Conservation (phyloP, 2,888 invertebrate species). For the Tyria jacobaeae region DNA sequence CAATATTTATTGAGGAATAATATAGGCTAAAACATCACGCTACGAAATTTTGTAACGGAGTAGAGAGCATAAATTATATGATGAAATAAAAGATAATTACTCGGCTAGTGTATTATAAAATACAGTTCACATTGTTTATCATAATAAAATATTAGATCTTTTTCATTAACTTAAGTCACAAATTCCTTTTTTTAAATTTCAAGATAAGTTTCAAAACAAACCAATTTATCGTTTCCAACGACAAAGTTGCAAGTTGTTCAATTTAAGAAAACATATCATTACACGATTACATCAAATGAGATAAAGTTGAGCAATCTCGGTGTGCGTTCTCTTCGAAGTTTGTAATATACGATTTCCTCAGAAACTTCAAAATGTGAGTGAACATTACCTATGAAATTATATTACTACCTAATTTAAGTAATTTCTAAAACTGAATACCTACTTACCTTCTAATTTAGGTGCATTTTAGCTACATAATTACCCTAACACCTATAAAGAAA, state of each 20-base stretch:
- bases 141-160: too few species aligned
- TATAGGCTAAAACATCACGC: too few species aligned
- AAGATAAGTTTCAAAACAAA: not conserved
- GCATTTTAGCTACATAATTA: not conserved
- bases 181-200: too few species aligned
- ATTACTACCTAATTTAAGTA: slow-evolving; percentile 3
- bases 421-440: not conserved
- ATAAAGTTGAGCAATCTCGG: slow-evolving; percentile 12
- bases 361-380: slow-evolving; percentile 14
- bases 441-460: not conserved
- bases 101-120: too few species aligned
- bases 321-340: slow-evolving; percentile 9
- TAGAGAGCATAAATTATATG: too few species aligned
- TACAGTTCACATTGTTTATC: too few species aligned
- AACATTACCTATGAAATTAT: slow-evolving; percentile 14
- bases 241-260: slow-evolving; percentile 6
- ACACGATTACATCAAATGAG: slow-evolving; percentile 4
- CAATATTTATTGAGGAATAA: too few species aligned
- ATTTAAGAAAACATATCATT: slow-evolving; percentile 18
- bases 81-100: too few species aligned
- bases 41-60: too few species aligned
- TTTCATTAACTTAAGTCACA: too few species aligned
- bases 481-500: too few species aligned
- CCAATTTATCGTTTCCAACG: not conserved
- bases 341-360: slow-evolving; percentile 13